phyloP scores from a whole-genome alignment of 2,888 invertebrate species.

The Automeris io region DNA sequence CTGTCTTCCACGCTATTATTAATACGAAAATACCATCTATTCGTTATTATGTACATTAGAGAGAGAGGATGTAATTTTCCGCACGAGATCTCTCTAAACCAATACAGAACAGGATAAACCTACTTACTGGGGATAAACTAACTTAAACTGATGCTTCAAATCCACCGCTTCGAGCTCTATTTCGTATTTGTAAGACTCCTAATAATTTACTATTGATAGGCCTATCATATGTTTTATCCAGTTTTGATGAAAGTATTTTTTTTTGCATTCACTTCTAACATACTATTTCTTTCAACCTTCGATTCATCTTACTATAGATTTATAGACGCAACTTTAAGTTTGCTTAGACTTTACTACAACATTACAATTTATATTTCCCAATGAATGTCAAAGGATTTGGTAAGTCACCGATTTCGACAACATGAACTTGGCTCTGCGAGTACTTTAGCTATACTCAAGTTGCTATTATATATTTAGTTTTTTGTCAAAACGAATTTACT shows the following conservation, averaged over 20 bases:
- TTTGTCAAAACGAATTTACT: too few relatives aligned
- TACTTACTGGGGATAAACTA: constrained; percentile 42
- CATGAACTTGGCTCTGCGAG: too few relatives aligned
- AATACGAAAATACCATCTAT: too few relatives aligned
- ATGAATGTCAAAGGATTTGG: too few relatives aligned
- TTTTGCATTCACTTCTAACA: neutral
- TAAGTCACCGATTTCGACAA: too few relatives aligned
- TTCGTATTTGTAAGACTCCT: constrained; percentile 25
- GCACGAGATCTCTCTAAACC: constrained; percentile 40
- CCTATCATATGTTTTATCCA: neutral
- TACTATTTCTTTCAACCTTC: neutral
- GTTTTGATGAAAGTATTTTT: neutral
- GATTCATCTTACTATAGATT: neutral
- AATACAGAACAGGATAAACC: constrained; percentile 44
- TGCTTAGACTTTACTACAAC: too few relatives aligned
- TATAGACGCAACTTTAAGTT: neutral
- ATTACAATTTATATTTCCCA: too few relatives aligned
- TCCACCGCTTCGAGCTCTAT: constrained; percentile 24
- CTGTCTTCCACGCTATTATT: too few relatives aligned
- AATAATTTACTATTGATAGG: constrained; percentile 18
- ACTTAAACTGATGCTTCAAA: constrained; percentile 39
- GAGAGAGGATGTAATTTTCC: constrained; percentile 46
- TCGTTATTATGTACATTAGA: constrained; percentile 23
- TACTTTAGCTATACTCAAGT: too few relatives aligned
- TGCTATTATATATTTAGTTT: too few relatives aligned